Percentiles rank a stretch among this genome's conserved stretches.
Evolutionary conservation across 2,888 invertebrate species (phyloP).

Genomic region (Pristionchus maxplancki): DNA sequence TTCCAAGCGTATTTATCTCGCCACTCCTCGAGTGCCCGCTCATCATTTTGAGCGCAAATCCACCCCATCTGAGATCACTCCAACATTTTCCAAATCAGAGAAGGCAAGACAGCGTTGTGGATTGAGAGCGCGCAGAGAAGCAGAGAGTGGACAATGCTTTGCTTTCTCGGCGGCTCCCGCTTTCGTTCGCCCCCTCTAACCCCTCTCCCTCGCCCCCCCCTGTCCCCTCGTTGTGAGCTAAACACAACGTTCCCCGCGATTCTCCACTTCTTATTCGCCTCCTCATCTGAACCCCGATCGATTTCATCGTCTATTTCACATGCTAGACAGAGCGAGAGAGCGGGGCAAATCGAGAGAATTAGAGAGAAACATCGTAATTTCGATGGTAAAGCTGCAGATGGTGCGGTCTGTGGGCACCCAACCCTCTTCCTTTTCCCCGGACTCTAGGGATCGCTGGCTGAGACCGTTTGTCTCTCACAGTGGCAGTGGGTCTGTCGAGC

Average conservation of each 20-base stretch:
- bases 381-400: conserved; percentile 26
- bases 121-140: not conserved
- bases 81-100: not conserved
- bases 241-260: conserved; percentile 30
- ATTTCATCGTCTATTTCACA: not conserved
- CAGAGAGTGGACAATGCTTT: conserved; percentile 15
- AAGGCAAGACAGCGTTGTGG: not conserved
- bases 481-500: not conserved
- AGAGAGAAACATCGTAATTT: not conserved
- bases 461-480: conserved; percentile 32
- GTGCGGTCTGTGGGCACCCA: not conserved
- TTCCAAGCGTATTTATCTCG: not conserved
- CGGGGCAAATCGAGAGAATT: not conserved
- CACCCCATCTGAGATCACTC: too few species aligned
- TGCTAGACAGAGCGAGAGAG: not conserved
- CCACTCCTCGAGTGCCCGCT: not conserved
- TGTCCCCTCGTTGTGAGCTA: not conserved
- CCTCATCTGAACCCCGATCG: conserved; percentile 7
- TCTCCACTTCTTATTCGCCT: not conserved
- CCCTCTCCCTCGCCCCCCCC: not conserved
- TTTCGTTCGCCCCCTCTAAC: not conserved
- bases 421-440: not conserved
- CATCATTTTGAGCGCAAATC: too few species aligned
- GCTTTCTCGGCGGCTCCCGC: not conserved
- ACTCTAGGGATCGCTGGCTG: not conserved